Evolutionary conservation across 2,888 invertebrate species (phyloP).

Genomic region (Trisateles emortualis): DNA sequence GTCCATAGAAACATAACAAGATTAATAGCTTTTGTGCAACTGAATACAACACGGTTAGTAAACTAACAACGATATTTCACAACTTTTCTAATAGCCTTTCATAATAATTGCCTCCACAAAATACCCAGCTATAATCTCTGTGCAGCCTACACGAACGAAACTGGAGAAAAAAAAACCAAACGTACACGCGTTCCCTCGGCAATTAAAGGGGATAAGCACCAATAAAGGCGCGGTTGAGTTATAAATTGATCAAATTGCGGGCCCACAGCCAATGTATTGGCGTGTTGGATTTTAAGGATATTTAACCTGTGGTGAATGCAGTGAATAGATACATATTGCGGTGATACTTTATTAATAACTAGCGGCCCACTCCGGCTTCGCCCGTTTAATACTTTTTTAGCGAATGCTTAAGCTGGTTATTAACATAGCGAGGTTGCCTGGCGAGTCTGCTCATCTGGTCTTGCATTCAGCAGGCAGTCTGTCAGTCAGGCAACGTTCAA

Average conservation of each 20-base stretch:
- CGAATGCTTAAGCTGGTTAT: too few species aligned
- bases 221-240: slow-evolving; percentile 73
- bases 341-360: too few species aligned
- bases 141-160: slow-evolving; percentile 19
- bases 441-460: too few species aligned
- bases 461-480: too few species aligned
- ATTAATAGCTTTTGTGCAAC: neutral
- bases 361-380: too few species aligned
- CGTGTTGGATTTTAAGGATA: slow-evolving; percentile 13
- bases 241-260: slow-evolving; percentile 79
- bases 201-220: slow-evolving; percentile 78
- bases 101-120: slow-evolving; percentile 28
- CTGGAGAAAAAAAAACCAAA: slow-evolving; percentile 27
- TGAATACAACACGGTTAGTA: neutral
- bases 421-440: too few species aligned
- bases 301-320: neutral
- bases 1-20: too few species aligned
- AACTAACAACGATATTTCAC: neutral
- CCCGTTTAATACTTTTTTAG: too few species aligned
- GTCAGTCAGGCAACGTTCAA: too few species aligned
- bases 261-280: slow-evolving; percentile 56
- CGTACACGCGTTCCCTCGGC: slow-evolving; percentile 62
- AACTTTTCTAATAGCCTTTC: neutral
- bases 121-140: slow-evolving; percentile 21
- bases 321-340: too few species aligned